Evolutionary conservation across 2,888 invertebrate species (phyloP).

Genomic region (Charanyca ferruginea): DNA sequence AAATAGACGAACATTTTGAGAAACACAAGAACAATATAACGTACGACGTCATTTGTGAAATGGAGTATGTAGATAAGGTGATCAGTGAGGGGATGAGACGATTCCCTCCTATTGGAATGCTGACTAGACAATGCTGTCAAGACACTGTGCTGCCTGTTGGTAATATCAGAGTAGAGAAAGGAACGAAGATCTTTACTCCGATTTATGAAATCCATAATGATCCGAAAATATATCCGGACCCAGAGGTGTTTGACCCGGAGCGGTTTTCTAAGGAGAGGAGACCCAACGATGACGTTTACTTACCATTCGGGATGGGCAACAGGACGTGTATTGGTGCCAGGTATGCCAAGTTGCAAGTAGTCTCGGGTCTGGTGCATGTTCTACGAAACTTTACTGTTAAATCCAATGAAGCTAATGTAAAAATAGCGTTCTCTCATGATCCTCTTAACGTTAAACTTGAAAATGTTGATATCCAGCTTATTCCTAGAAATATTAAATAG

Average conservation of each 20-base stretch:
- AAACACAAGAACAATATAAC: slow-evolving; percentile 40
- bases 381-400: slow-evolving; percentile 69
- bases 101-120: slow-evolving; percentile 76
- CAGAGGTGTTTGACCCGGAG: slow-evolving; percentile 84
- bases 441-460: slow-evolving; percentile 69
- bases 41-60: slow-evolving; percentile 67
- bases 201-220: slow-evolving; percentile 82
- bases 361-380: slow-evolving; percentile 71
- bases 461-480: slow-evolving; percentile 69
- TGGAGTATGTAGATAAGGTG: slow-evolving; percentile 79
- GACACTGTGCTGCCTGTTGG: slow-evolving; percentile 78
- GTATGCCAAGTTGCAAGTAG: slow-evolving; percentile 74
- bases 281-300: slow-evolving; percentile 68
- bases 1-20: slow-evolving; percentile 51
- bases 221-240: slow-evolving; percentile 80
- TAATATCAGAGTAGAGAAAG: slow-evolving; percentile 76
- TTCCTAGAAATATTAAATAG: slow-evolving; percentile 56
- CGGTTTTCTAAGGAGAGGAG: slow-evolving; percentile 73
- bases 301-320: slow-evolving; percentile 86
- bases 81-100: slow-evolving; percentile 73
- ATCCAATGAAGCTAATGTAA: slow-evolving; percentile 60
- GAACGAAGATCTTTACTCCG: slow-evolving; percentile 75
- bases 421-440: slow-evolving; percentile 67
- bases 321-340: slow-evolving; percentile 83
- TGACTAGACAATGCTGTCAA: slow-evolving; percentile 71